A percentile compares a stretch with the other conserved stretches of the same genome.
phyloP scores from a whole-genome alignment of 1,140 invertebrate species.

The Musca vetustissima region DNA sequence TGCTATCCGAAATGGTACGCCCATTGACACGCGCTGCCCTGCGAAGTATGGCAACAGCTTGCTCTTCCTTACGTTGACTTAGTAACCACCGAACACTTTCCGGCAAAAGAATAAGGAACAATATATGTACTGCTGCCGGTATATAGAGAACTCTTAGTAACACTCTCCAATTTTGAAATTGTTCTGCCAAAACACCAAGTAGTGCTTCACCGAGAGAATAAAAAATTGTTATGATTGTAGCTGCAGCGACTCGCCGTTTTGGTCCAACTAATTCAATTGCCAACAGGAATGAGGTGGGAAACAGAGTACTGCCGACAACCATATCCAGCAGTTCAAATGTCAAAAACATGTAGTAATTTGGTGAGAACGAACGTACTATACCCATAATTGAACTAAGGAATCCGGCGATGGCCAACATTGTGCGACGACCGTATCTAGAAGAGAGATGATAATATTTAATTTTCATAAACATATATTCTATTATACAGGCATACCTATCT shows the following conservation, averaged over 20 bases:
- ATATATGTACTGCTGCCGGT: constrained; percentile 67
- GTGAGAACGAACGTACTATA: constrained; percentile 65
- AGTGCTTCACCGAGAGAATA: constrained; percentile 73
- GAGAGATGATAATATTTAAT: too few relatives aligned
- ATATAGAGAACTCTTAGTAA: constrained; percentile 68
- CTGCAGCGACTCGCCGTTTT: constrained; percentile 71
- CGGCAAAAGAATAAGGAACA: constrained; percentile 63
- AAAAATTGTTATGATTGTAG: constrained; percentile 69
- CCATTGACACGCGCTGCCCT: constrained; percentile 71
- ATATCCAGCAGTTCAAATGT: constrained; percentile 67
- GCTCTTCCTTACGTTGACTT: constrained; percentile 65
- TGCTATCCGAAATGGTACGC: constrained; percentile 59
- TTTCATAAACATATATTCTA: not conserved
- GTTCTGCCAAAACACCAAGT: constrained; percentile 67
- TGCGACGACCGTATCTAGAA: constrained; percentile 67
- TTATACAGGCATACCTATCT: constrained; percentile 58
- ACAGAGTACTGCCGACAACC: constrained; percentile 65
- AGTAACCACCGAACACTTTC: constrained; percentile 75
- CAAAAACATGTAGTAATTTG: constrained; percentile 65
- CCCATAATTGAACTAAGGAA: constrained; percentile 63
- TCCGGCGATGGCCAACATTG: constrained; percentile 62
- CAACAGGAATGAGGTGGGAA: constrained; percentile 63
- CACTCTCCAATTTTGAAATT: constrained; percentile 70
- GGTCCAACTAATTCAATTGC: constrained; percentile 79
- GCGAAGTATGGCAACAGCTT: constrained; percentile 62